Evolutionary conservation across 2,113 vertebrate genomes (phyloP), one percentile per base, ranked within the genome.

Genomic region (Chauna torquata): DNA sequence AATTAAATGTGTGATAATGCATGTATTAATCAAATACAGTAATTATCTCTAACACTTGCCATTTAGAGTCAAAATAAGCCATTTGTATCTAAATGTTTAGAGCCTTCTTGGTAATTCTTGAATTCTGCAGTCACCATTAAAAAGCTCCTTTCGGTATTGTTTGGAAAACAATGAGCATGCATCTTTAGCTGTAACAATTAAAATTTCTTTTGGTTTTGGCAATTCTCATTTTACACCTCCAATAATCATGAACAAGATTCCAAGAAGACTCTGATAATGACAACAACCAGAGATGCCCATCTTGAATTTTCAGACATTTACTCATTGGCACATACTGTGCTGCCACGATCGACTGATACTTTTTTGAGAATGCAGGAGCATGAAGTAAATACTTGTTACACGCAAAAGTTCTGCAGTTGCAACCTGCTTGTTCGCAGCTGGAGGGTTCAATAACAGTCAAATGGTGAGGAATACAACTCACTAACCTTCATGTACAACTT

Each of bases 401-500:
- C 44, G 34, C 25, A 61, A 70, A 79, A 80, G 58, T 45, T 36
- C 32, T 42, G 85, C 47, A 81, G 40, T 71, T 75, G 52, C 59
- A 44, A 40, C 40, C n/a, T 32, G 50, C 28, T 77, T 25, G 75
- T 36, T 10, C 76, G 38, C 54, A 90, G 6, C 52, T 40, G 52
- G 36, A 85, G 23, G 18, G n/a, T n/a, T 72, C 66, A 68, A 40
- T 22, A 83, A 55, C 79, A 57, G 34, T 22, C 57, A 85, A 17
- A 50, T 0, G 1, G 9, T 0, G 0, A 80, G 54, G 25, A 72
- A 72, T 5, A 20, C 3, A 54, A 69, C 40, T 75, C 2, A 0
- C 15, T 11, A 76, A 82, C 44, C 32, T 74, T 42, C 8, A 3
- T 2, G 14, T 40, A 14, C 79, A 93, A 44, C 58, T 58, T 38